Conservation (phyloP, 2,113 vertebrate species). For the Myodes glareolus region DNA sequence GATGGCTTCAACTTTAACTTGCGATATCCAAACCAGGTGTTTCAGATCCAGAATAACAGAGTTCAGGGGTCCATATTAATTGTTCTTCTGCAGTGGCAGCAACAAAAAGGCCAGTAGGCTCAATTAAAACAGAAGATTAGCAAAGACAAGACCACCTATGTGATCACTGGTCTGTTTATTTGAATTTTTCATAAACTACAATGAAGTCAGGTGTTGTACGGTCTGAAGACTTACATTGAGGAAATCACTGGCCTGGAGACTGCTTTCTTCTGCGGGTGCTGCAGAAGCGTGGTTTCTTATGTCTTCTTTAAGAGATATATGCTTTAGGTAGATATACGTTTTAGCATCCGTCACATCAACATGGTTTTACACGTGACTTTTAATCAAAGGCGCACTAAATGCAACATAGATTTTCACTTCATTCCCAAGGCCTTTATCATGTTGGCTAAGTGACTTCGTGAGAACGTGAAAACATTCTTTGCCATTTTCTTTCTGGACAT, state of each 20-base stretch:
- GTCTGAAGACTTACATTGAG: not conserved
- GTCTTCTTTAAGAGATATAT: constrained; percentile 52
- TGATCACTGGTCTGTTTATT: not conserved
- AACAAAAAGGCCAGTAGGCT: not conserved
- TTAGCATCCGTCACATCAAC: constrained; percentile 28
- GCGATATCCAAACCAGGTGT: not conserved
- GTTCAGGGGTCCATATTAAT: constrained; percentile 44
- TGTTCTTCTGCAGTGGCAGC: constrained; percentile 40
- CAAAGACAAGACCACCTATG: constrained; percentile 48
- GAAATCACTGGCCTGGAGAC: not conserved
- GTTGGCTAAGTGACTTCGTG: not conserved
- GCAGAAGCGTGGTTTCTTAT: not conserved
- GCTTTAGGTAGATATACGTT: constrained; percentile 48
- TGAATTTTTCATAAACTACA: not conserved
- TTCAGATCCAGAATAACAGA: constrained; percentile 1
- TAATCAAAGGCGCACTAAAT: constrained; percentile 34
- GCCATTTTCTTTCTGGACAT: not conserved
- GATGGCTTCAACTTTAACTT: constrained; percentile 12
- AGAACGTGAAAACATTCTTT: constrained; percentile 24
- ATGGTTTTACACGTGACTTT: constrained; percentile 53
- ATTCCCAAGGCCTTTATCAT: constrained; percentile 53
- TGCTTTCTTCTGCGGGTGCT: not conserved
- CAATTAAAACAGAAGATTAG: not conserved
- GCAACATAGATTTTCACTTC: constrained; percentile 42
- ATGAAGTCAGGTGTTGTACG: constrained; percentile 14